Evolutionary conservation across 2,888 invertebrate species (phyloP), one percentile per base, ranked within the genome.

Genomic region (Rhaphigaster nebulosa): DNA sequence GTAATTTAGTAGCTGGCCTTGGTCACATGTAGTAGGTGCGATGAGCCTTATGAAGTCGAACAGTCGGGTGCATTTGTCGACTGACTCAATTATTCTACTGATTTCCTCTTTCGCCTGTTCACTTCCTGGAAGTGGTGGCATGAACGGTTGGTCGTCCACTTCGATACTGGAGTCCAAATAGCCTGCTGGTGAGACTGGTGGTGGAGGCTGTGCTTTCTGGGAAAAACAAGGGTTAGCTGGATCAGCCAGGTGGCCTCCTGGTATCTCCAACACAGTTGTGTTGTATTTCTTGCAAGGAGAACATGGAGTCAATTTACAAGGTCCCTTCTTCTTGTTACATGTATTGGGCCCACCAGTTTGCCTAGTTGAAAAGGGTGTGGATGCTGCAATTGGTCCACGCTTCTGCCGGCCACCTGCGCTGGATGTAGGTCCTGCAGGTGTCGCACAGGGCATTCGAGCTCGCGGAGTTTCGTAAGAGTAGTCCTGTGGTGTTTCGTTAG

Each of bases 31-130:
- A 34, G 20, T 50, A 18, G 90, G 90, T 60, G 70, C 60, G 23
- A 90, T 50, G n/a, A 87, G 60, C 26, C 70, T 87, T 15, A 90
- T 60, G 50, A 90, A 90, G 13, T 90, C 90, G 50, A n/a, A 80
- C 8, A 90, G n/a, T n/a, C 60, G 23, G 12, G 90, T 90, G 12
- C 65, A 41, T 12, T 60, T 41, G 38, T 65, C 41, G 26, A 90
- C 87, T 23, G 60, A 52, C 2, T 38, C 87, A 4, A 70, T 50
- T 34, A 90, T 60, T 50, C 45, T 50, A 2, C 13, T 52, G 4
- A 90, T 84, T 34, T 65, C 87, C 8, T 34, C 41, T 0, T 87
- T n/a, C 3, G 38, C n/a, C 26, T 84, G 8, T 76, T 52, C 54
- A 41, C 80, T 90, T 29, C 90, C 60, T 18, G 90, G 87, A 23